Evolutionary conservation across 2,113 vertebrate genomes (phyloP).

Genomic region (Prolemur simus): DNA sequence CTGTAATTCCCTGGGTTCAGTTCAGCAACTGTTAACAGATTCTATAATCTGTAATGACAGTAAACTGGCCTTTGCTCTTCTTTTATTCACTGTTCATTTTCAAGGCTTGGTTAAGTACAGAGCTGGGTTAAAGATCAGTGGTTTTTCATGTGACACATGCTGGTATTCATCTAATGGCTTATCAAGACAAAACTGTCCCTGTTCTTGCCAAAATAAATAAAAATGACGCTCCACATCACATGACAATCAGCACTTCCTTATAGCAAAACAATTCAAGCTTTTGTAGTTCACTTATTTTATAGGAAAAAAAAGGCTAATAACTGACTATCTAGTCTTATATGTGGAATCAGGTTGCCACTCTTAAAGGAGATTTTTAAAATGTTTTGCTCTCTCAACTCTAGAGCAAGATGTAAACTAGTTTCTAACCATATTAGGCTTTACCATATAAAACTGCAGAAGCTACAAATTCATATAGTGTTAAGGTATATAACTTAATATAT

Average conservation of each 20-base stretch:
- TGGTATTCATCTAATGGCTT: slow-evolving; percentile 93
- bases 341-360: slow-evolving; percentile 25
- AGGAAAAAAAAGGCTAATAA: slow-evolving; percentile 68
- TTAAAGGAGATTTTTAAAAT: slow-evolving; percentile 42
- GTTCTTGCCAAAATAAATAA: slow-evolving; percentile 92
- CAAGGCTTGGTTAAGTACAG: slow-evolving; percentile 86
- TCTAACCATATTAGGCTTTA: slow-evolving; percentile 49
- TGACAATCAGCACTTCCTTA: slow-evolving; percentile 92
- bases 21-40: slow-evolving; percentile 86
- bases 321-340: background rate
- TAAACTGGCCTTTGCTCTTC: slow-evolving; percentile 89
- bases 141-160: slow-evolving; percentile 94
- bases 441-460: slow-evolving; percentile 34
- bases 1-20: slow-evolving; percentile 83
- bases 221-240: slow-evolving; percentile 91
- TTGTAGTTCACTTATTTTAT: slow-evolving; percentile 78
- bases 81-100: slow-evolving; percentile 87
- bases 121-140: slow-evolving; percentile 89
- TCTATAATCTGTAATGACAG: slow-evolving; percentile 86
- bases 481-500: slow-evolving; percentile 67
- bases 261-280: slow-evolving; percentile 78
- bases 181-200: slow-evolving; percentile 96
- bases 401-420: slow-evolving; percentile 55
- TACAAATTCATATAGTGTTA: slow-evolving; percentile 59
- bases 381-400: slow-evolving; percentile 47